Base-by-base conservation (phyloP, 1,140 invertebrate species). In the Drosophila eugracilis region DNA sequence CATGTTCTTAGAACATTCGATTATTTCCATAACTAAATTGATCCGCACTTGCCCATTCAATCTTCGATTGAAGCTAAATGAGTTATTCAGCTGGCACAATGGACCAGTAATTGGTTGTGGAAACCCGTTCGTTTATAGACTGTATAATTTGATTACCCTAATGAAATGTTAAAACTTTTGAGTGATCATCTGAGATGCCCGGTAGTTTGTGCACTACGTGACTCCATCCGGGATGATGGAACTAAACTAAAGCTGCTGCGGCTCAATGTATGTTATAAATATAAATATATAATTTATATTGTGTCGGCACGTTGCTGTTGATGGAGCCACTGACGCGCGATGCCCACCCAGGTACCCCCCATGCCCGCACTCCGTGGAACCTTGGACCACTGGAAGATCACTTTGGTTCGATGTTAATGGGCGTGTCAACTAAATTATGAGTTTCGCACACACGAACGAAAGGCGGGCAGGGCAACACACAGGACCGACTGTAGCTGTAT, bases 391-490 rank as follows among this genome's bases (percentile, higher is more conserved):
- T 22, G 49, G 36, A 60, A 49, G 53, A 55, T 54, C 49, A 66
- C 44, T 22, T 1, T 4, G 47, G 28, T 4, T 34, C 28, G 78
- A 75, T 86, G 83, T 88, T 88, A 88, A 78, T 83, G 77, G 88
- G 88, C 88, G 88, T 90, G 78, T 65, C 75, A 75, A 45, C 79
- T 88, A 90, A 90, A 90, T 90, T 90, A 90, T 80, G 78, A 90
- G 88, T 78, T 90, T 86, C 81, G 77, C 85, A 86, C 80, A 89
- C 70, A 63, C 63, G 62, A 66, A 57, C 70, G 69, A 60, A 50
- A 60, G 78, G 58, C 57, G 58, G n/a, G n/a, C n/a, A n/a, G n/a
- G n/a, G 75, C 44, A 44, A 44, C 39, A 44, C 39, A 12, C 53
- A 77, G 22, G 30, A 73, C 21, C 34, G 48, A 24, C n/a, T 22